phyloP scores from a whole-genome alignment of 2,797 vertebrate genomes.

The Anomalospiza imberbis region DNA sequence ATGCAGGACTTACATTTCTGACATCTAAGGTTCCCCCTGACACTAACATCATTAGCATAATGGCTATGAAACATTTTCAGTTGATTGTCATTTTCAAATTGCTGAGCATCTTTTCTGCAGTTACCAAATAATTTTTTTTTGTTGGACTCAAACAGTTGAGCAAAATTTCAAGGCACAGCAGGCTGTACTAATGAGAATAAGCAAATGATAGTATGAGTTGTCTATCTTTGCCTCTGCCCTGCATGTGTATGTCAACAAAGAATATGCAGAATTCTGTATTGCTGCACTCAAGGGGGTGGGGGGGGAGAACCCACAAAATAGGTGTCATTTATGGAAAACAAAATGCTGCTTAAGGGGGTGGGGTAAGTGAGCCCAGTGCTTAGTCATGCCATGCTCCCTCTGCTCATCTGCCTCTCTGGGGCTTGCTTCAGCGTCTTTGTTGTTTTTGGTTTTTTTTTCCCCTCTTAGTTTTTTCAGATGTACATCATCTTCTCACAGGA shows the following conservation, averaged over 20 bases:
- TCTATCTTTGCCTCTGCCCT: background rate
- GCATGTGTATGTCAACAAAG: background rate
- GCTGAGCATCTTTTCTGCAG: background rate
- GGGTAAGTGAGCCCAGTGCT: background rate
- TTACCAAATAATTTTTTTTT: background rate
- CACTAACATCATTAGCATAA: background rate
- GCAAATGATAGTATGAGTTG: background rate
- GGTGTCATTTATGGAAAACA: background rate
- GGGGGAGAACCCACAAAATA: background rate
- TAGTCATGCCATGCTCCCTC: constrained; percentile 18
- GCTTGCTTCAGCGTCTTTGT: background rate
- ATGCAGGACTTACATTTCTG: background rate
- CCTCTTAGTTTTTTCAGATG: background rate
- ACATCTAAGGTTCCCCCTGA: background rate
- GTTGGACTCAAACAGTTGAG: background rate
- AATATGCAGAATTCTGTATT: background rate
- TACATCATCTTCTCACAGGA: background rate
- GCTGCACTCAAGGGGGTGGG: background rate
- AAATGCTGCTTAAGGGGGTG: background rate
- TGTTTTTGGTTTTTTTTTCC: background rate
- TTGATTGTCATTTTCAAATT: background rate
- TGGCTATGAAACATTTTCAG: background rate
- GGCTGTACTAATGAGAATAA: background rate
- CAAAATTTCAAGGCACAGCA: background rate
- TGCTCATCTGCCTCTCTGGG: background rate